Evolutionary conservation across 2,113 vertebrate species (phyloP), one percentile per base, ranked within the genome.

Genomic region (Nannobrachium achirus): DNA sequence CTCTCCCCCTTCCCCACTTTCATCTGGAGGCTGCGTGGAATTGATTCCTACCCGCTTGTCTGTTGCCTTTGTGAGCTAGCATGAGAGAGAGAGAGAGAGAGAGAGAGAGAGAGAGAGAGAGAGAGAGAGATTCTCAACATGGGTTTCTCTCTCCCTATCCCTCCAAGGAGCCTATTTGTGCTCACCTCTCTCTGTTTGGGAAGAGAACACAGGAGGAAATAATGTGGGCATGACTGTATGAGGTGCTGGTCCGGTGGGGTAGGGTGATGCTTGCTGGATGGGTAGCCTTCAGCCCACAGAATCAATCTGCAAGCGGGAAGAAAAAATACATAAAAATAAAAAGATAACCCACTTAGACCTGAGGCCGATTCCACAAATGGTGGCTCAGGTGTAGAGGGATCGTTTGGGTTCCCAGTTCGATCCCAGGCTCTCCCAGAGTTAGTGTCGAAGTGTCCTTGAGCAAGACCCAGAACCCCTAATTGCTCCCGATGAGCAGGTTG

Each of bases 61-160:
- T 88, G 81, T 81, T 86, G 79, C 80, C 85, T 90, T 88, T 89
- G 82, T 89, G 85, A 89, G 79, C 74, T 83, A n/a, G 82, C 15
- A 14, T 62, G 50, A 73, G 69, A 65, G 71, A 73, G 66, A 52
- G 69, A 65, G 56, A 25, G 77, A 20, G 73, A 73, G 66, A 69
- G 82, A 61, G 69, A 81, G 76, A 59, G 20, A n/a, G 69, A 73
- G 69, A 75, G 70, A 42, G 69, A 86, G 80, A 73, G 81, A 84
- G 73, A 74, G 79, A 71, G 76, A 69, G 77, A 65, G 78, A 83
- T 84, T 75, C 87, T 86, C 76, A 85, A 89, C 80, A 79, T 88
- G 76, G 76, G 78, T 84, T 87, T 88, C 81, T 69, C 83, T 82
- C 70, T 89, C 75, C 73, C 25, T 33, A 4, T 85, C 89, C 78